Conservation (phyloP, 2,888 invertebrate species). For the Azorinus chamasolen region DNA sequence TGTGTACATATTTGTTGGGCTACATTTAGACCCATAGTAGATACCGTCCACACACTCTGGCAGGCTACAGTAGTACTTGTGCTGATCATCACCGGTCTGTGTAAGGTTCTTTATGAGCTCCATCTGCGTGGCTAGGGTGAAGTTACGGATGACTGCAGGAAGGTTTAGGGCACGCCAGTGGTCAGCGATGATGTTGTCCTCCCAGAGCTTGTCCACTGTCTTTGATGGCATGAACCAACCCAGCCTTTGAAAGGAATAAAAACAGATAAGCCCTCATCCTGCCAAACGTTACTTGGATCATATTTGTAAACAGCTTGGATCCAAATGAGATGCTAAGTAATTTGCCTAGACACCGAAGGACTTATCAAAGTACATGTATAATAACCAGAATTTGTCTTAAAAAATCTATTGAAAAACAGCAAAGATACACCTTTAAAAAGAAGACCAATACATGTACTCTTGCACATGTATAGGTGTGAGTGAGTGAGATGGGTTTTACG, state of each 20-base stretch:
- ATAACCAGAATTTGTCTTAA: too few relatives aligned
- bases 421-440: too few relatives aligned
- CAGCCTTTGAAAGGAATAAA: slow-evolving; percentile 83
- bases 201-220: slow-evolving; percentile 81
- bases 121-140: slow-evolving; percentile 81
- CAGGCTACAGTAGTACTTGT: slow-evolving; percentile 61
- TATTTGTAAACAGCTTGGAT: too few relatives aligned
- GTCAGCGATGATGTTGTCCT: slow-evolving; percentile 83
- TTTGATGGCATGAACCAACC: slow-evolving; percentile 86
- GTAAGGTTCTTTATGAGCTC: slow-evolving; percentile 57
- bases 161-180: slow-evolving; percentile 89
- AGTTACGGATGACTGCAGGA: slow-evolving; percentile 87
- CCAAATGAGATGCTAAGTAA: too few relatives aligned
- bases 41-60: slow-evolving; percentile 88
- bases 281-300: too few relatives aligned
- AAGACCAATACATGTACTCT: too few relatives aligned
- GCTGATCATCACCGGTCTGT: slow-evolving; percentile 38
- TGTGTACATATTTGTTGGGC: slow-evolving; percentile 61
- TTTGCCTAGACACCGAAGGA: too few relatives aligned
- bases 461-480: too few relatives aligned
- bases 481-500: too few relatives aligned
- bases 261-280: too few relatives aligned
- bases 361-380: too few relatives aligned
- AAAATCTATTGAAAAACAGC: too few relatives aligned
- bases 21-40: slow-evolving; percentile 86